These are phyloP conservation scores for Lydus trimaculatus DNA, from an alignment of 2,888 invertebrate species.

Conservation along the genomic window DNA sequence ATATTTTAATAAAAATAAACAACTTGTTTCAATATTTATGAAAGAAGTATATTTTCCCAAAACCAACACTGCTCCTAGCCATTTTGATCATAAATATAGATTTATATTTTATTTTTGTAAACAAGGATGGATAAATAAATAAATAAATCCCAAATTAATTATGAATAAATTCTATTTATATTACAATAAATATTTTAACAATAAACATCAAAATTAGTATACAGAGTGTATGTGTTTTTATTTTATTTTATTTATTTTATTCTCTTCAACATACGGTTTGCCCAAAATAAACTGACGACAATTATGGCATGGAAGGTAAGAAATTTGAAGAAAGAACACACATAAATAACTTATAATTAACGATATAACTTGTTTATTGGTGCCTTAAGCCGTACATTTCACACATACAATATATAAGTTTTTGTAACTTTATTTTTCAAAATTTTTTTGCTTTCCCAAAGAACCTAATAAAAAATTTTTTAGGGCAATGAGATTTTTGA, in stretches of 20 bases:
- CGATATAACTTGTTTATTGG: conserved; percentile 72
- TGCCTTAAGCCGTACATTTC: conserved; percentile 62
- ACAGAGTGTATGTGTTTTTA: conserved; percentile 30
- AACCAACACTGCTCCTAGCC: too few relatives aligned
- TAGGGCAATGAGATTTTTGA: conserved; percentile 48
- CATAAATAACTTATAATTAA: conserved; percentile 52
- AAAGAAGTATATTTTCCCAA: too few relatives aligned
- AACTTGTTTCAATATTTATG: neutral
- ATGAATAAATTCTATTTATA: conserved; percentile 51
- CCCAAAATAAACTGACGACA: neutral
- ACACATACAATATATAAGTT: conserved; percentile 56
- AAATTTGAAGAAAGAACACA: conserved; percentile 31
- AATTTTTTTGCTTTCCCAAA: conserved; percentile 39
- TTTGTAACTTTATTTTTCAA: conserved; percentile 34
- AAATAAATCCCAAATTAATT: neutral
- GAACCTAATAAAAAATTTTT: conserved; percentile 38
- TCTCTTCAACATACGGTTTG: neutral
- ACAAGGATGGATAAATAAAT: neutral
- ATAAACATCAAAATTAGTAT: conserved; percentile 56
- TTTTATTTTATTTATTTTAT: neutral
- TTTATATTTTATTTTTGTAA: neutral
- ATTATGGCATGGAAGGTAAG: conserved; percentile 29
- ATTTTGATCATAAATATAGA: neutral
- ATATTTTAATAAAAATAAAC: neutral
- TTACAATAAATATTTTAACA: conserved; percentile 55